Conservation (phyloP, 2,113 vertebrate genomes). For the Anthoscopus minutus region DNA sequence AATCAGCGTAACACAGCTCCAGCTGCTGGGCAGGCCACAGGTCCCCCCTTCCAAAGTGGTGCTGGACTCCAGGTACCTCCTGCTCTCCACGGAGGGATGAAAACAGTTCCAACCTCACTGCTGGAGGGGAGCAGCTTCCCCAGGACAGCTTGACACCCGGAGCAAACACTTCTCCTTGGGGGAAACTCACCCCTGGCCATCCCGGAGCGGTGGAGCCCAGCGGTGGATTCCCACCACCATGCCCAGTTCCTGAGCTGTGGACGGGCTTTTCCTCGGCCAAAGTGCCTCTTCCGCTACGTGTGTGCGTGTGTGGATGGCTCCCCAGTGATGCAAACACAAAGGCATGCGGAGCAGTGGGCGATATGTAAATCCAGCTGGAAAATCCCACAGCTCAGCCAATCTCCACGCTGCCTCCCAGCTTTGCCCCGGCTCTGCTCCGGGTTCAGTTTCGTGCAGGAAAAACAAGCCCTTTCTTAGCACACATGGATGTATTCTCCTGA, state of each 20-base stretch:
- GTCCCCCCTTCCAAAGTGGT: not conserved
- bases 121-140: not conserved
- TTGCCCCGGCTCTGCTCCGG: not conserved
- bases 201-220: accelerated
- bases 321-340: slow-evolving; percentile 74
- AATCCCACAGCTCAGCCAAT: slow-evolving; percentile 64
- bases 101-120: not conserved
- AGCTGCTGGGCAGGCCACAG: not conserved
- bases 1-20: not conserved
- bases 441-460: not conserved
- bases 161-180: not conserved
- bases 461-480: not conserved
- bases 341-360: slow-evolving; percentile 67
- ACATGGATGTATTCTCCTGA: not conserved
- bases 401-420: not conserved
- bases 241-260: not conserved
- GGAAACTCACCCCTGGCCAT: not conserved
- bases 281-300: not conserved
- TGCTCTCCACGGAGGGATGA: not conserved
- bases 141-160: not conserved
- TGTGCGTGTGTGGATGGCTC: not conserved
- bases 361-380: slow-evolving; percentile 57
- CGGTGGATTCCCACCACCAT: not conserved
- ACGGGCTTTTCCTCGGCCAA: not conserved
- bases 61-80: not conserved